Base-by-base conservation (phyloP, 2,888 invertebrate species). In the Xestia c-nigrum region DNA sequence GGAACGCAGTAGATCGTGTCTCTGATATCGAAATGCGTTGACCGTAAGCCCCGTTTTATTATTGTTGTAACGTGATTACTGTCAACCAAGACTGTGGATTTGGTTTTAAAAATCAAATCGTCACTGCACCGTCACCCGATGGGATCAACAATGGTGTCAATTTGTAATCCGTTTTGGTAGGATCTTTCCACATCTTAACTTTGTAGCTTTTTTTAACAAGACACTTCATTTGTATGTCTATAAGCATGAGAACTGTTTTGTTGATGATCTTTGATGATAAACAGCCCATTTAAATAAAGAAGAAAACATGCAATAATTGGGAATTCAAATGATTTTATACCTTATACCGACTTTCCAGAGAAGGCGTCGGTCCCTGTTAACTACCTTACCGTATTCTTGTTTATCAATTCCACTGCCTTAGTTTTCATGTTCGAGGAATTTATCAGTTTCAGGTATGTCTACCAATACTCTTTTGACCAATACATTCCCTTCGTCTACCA, bases 1-100 rank as follows among this genome's bases (percentile, higher is more conserved):
- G 96, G 92, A 95, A 95, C 90, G 90, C 86, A 89, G 88, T 91
- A 71, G 96, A 96, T 96, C 94, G 94, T 95, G 95, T 95, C 92
- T 90, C 93, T 91, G 96, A 96, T 96, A 96, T 91, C 89, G 91
- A 89, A 91, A 94, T 89, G 95, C 96, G 96, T 94, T 96, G 96
- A 96, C 95, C 96, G 96, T 96, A 96, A 96, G 94, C 95, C 91
- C 93, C 89, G 89, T 92, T 94, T 95, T 95, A 92, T 95, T 95
- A 94, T 96, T 96, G 94, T 94, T 94, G 95, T 94, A 92, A 92
- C 92, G 89, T 94, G 96, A 95, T 96, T 96, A 96, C 95, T 96
- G 96, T 96, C 96, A 96, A 94, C 94, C 91, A 89, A 89, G 88
- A 89, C 90, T 89, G 88, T 91, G 90, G 89, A 91, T 91, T 92